Conservation (phyloP, 2,113 vertebrate species). For the Felis catus region F.catus_Fca126_mat1.0 CM031423.1:92899501-92900000, state of each 20-base stretch:
- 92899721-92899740: not conserved
- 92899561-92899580: too few species aligned
- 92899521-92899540: not conserved
- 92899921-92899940: accelerated
- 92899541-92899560: accelerated
- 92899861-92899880: too few species aligned
- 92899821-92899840: accelerated
- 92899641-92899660: too few species aligned
- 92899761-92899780: accelerated
- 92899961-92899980: too few species aligned
- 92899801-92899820: too few species aligned
- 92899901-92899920: too few species aligned
- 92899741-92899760: accelerated
- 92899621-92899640: not conserved
- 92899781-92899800: not conserved
- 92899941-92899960: accelerated
- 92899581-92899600: not conserved
- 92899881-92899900: accelerated
- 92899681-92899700: not conserved
- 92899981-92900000: too few species aligned
- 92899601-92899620: accelerated
- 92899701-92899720: not conserved
- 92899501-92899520: accelerated
- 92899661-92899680: too few species aligned
- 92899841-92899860: accelerated